Percentiles rank a stretch among this genome's conserved stretches.
These are phyloP conservation scores for Epiblema foenella DNA, from an alignment of 2,888 invertebrate genomes.

Conservation along the genomic window DNA sequence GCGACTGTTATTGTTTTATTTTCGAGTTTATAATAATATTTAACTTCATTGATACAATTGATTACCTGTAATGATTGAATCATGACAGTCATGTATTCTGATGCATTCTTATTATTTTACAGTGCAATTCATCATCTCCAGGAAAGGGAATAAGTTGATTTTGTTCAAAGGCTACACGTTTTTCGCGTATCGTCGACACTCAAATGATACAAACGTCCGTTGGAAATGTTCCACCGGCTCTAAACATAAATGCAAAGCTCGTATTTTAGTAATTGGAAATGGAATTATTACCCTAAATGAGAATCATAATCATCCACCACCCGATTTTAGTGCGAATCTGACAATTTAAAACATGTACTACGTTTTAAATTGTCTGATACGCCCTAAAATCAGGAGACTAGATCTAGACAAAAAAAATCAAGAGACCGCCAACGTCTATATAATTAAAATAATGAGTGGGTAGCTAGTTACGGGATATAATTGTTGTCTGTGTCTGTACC, in stretches of 20 bases:
- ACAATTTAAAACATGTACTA: not conserved
- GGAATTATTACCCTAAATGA: conserved; percentile 4
- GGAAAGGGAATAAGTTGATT: conserved; percentile 10
- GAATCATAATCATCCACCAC: conserved; percentile 24
- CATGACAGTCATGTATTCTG: too few relatives aligned
- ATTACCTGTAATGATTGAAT: not conserved
- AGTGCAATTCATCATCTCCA: conserved; percentile 13
- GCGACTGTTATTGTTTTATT: too few relatives aligned
- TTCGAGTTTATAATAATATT: too few relatives aligned
- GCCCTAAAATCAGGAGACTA: too few relatives aligned
- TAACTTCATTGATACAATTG: not conserved
- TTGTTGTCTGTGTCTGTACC: too few relatives aligned
- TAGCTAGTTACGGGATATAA: too few relatives aligned
- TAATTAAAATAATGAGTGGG: too few relatives aligned
- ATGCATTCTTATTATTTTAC: not conserved
- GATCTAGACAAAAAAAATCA: too few relatives aligned
- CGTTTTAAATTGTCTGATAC: too few relatives aligned
- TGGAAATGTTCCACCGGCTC: conserved; percentile 26
- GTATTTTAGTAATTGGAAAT: not conserved
- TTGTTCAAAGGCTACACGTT: conserved; percentile 11
- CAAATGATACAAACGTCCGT: not conserved
- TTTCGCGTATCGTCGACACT: conserved; percentile 4
- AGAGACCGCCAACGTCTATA: too few relatives aligned
- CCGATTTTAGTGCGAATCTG: not conserved
- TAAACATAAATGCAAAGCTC: conserved; percentile 11